phyloP scores from a whole-genome alignment of 2,797 vertebrate species.

The Gymnothorax javanicus region DNA sequence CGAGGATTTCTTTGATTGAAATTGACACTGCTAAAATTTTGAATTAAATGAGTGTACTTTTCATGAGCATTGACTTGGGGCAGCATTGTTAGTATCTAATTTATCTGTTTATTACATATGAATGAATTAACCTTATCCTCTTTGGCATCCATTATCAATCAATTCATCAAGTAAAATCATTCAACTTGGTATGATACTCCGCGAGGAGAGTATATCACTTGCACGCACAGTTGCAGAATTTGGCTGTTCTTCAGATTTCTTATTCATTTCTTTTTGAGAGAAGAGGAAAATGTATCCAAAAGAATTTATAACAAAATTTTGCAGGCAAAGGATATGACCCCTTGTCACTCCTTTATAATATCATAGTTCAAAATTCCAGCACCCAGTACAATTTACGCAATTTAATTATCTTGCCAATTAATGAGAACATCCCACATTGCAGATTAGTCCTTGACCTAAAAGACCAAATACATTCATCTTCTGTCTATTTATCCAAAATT shows the following conservation, averaged over 20 bases:
- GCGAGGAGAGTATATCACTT: no score
- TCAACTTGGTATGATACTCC: no score
- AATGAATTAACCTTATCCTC: neutral
- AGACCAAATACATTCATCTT: neutral
- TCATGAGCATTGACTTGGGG: neutral
- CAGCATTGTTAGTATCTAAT: neutral
- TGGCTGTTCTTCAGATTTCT: neutral
- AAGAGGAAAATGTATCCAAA: neutral
- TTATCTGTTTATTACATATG: neutral
- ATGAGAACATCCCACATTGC: neutral
- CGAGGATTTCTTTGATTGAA: neutral
- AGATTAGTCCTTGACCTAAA: neutral
- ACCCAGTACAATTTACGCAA: neutral
- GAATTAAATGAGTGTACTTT: neutral
- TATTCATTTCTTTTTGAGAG: neutral
- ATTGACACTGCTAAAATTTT: neutral
- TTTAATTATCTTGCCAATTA: neutral
- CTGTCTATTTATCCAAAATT: neutral
- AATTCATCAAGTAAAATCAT: no score
- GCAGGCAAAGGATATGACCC: neutral
- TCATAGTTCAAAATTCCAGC: neutral
- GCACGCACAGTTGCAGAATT: no score
- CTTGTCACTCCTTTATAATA: neutral
- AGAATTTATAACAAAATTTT: neutral
- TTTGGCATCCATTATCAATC: neutral